Base-by-base conservation (phyloP, 2,888 invertebrate species). In the Plebejus anna region DNA sequence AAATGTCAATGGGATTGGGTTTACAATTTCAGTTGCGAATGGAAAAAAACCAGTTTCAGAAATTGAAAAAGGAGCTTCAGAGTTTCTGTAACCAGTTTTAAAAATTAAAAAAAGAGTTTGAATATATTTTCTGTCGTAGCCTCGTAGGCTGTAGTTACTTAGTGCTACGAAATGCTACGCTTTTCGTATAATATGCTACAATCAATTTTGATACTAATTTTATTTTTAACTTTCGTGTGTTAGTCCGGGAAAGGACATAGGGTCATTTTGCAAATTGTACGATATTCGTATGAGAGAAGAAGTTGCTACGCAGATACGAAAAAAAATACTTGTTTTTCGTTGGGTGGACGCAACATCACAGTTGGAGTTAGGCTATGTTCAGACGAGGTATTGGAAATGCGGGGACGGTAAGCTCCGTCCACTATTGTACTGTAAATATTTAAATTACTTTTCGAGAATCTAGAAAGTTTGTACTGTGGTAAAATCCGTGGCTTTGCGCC, bases 401-500 rank as follows among this genome's bases (percentile, higher is more conserved):
- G 32, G 13, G 66, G 9, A 36, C 3, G 36, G 32, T 13, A 16
- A 61, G 61, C 28, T 28, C 28, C 66, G 11, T 28, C 11, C 28
- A 4, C 66, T 13, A 13, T 13, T 61, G 59, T 22, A 61, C 22
- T 61, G 28, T 32, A 55, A 7, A 73, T 55, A 51, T 32, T 51
- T 28, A 28, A 73, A 55, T 73, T 73, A 55, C 42, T 73, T 28
- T 16, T 5, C 32, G 55, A 73, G 32, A 47, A 73, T 73, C 22
- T 55, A 51, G 6, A 73, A 32, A 73, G 7, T 13, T 73, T 73
- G 47, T 5, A 73, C 28, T 55, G 13, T 73, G 22, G 9, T n/a
- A 38, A n/a, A 38, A 47, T 57, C 13, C 36, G 16, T 59, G 75
- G 42, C 75, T 59, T 38, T 38, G 5, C 28, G 22, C 42, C 7